Evolutionary conservation across 2,797 vertebrate species (phyloP), one percentile per base, ranked within the genome.

Genomic region (Propithecus perrieri): DNA sequence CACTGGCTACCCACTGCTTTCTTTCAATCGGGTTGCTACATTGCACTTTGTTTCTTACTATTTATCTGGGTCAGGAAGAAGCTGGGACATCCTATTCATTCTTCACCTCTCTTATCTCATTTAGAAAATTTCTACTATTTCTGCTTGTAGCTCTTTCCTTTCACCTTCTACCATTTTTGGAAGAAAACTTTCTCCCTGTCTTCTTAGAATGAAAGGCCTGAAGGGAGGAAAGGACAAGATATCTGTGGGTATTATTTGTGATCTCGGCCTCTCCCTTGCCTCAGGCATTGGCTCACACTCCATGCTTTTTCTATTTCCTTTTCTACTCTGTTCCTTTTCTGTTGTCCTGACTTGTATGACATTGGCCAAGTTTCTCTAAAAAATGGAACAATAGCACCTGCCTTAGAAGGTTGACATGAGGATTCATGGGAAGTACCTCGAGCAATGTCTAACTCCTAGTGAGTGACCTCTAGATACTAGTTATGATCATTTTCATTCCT

Each of bases 91-190:
- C 48, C 30, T 69, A 14, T 57, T 50, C 20, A 46, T 89, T 84
- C 35, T 79, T 91, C 12, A 24, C 14, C n/a, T 87, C n/a, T 91
- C 33, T 75, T 61, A 35, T 80, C 35, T 92, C 50, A 20, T 69
- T 86, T 65, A 81, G 76, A 78, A 69, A 89, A 43, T 65, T 18
- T 2, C 35, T 12, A 71, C 14, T 79, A 7, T 43, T 50, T 86
- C 69, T 85, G 41, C 30, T 80, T 91, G 87, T 67, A 65, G 26
- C 43, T 92, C 20, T 86, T 26, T 72, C 12, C 90, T 81, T 78
- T 30, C 8, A 55, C 28, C 17, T 50, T 57, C 20, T 26, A 12
- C 41, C 33, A 55, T 28, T 92, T 94, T 76, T 50, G 57, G n/a
- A 85, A 80, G 80, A 86, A 22, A 28, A 1, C 7, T 91, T 83